A percentile compares a stretch with the other conserved stretches of the same genome.
Evolutionary conservation across 2,888 invertebrate genomes (phyloP).

Genomic region (Macaria liturata): DNA sequence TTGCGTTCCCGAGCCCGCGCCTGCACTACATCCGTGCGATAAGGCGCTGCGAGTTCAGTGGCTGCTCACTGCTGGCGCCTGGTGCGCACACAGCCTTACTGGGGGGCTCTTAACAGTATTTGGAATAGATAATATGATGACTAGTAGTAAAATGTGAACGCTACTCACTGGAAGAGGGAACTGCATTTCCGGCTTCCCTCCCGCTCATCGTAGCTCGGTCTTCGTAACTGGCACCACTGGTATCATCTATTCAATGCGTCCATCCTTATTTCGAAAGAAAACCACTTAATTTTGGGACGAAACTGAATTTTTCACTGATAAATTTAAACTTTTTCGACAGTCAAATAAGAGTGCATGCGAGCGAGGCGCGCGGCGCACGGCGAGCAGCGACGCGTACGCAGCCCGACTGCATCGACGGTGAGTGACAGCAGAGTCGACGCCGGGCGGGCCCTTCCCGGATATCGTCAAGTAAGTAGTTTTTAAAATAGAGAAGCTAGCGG

Average conservation of each 20-base stretch:
- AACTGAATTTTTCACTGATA: conserved; percentile 52
- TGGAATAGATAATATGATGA: conserved; percentile 30
- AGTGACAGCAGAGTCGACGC: conserved; percentile 67
- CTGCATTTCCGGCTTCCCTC: conserved; percentile 81
- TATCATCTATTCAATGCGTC: conserved; percentile 75
- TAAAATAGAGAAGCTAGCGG: conserved; percentile 81
- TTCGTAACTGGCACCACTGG: conserved; percentile 68
- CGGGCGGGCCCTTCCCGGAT: conserved; percentile 80
- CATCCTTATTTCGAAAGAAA: conserved; percentile 65
- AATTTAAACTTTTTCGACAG: conserved; percentile 59
- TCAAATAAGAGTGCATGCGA: conserved; percentile 66
- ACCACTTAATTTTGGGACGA: conserved; percentile 63
- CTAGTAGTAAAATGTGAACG: conserved; percentile 36
- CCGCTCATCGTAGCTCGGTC: conserved; percentile 77
- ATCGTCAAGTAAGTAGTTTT: conserved; percentile 78
- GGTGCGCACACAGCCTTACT: conserved; percentile 40
- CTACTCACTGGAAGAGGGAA: conserved; percentile 80
- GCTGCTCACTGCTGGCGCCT: conserved; percentile 36
- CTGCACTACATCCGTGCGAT: conserved; percentile 65
- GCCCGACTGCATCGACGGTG: conserved; percentile 79
- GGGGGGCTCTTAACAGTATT: conserved; percentile 23
- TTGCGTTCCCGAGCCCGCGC: conserved; percentile 65
- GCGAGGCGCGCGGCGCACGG: conserved; percentile 69
- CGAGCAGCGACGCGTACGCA: conserved; percentile 78
- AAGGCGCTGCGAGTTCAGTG: conserved; percentile 61